Conservation (phyloP, 2,113 vertebrate genomes). For the Oceanodroma tethys region DNA sequence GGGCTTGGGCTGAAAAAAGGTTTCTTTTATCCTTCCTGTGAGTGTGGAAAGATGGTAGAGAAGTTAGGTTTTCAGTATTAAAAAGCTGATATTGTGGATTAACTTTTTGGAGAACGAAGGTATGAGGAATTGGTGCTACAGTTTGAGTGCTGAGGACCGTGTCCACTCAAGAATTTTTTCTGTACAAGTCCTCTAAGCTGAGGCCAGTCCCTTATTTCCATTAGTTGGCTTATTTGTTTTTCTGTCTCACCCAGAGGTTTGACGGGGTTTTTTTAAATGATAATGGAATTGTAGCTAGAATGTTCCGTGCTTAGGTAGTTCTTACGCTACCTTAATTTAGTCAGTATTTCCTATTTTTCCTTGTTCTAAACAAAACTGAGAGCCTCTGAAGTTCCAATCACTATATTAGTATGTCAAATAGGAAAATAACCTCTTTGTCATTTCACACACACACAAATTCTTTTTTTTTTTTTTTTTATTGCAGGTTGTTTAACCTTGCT, state of each 20-base stretch:
- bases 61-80: not conserved
- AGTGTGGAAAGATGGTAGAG: not conserved
- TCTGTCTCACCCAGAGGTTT: not conserved
- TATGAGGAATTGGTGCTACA: not conserved
- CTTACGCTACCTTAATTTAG: not conserved
- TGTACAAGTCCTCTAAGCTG: not conserved
- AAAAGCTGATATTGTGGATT: not conserved
- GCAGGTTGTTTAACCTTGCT: constrained; percentile 47
- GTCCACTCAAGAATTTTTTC: not conserved
- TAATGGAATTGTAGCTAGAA: not conserved
- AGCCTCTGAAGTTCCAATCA: not conserved
- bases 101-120: not conserved
- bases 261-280: not conserved
- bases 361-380: not conserved
- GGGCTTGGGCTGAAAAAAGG: not conserved
- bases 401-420: not conserved
- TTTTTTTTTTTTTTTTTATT: not conserved
- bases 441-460: not conserved
- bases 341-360: not conserved
- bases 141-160: not conserved
- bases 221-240: not conserved
- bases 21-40: not conserved
- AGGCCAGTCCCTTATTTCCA: not conserved
- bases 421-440: not conserved
- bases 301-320: not conserved